A percentile compares a stretch with the other conserved stretches of the same genome.
Conservation (phyloP, 2,888 invertebrate species). For the Drosophila nigritarsus region DNA sequence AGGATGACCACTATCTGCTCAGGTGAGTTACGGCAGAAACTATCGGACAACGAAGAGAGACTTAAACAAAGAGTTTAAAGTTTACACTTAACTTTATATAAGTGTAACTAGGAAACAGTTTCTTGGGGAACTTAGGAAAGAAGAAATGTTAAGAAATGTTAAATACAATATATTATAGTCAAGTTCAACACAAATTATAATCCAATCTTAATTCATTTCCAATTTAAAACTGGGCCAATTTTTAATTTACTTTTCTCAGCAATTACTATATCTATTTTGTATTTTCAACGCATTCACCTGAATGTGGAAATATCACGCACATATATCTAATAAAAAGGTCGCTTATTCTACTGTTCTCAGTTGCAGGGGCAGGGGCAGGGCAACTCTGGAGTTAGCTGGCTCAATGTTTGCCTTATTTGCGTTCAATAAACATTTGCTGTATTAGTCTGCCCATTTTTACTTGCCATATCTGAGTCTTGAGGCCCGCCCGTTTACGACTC, state of each 20-base stretch:
- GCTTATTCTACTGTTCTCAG: conserved; percentile 40
- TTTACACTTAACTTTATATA: not conserved
- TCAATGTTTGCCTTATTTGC: conserved; percentile 67
- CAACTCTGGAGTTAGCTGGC: conserved; percentile 28
- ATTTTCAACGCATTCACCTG: conserved; percentile 8
- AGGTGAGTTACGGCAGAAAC: conserved; percentile 72
- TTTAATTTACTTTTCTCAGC: not conserved
- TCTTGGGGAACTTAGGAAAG: not conserved
- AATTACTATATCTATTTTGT: not conserved
- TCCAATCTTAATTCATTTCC: not conserved
- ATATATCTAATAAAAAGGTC: conserved; percentile 18
- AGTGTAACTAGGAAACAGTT: not conserved
- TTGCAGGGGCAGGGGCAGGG: not conserved
- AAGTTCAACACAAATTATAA: not conserved
- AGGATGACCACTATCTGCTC: conserved; percentile 84
- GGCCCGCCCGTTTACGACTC: conserved; percentile 19
- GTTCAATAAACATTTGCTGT: conserved; percentile 65
- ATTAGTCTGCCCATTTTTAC: conserved; percentile 33
- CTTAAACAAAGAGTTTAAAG: not conserved
- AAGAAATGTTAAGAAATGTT: too few species aligned
- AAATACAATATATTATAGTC: not conserved
- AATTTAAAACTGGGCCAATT: not conserved
- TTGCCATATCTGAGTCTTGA: conserved; percentile 1
- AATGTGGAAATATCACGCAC: conserved; percentile 14
- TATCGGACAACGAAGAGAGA: not conserved